These are phyloP conservation scores for Aleiodes sp. DNA, from an alignment of 1,140 invertebrate species.

Conservation along the genomic window DNA sequence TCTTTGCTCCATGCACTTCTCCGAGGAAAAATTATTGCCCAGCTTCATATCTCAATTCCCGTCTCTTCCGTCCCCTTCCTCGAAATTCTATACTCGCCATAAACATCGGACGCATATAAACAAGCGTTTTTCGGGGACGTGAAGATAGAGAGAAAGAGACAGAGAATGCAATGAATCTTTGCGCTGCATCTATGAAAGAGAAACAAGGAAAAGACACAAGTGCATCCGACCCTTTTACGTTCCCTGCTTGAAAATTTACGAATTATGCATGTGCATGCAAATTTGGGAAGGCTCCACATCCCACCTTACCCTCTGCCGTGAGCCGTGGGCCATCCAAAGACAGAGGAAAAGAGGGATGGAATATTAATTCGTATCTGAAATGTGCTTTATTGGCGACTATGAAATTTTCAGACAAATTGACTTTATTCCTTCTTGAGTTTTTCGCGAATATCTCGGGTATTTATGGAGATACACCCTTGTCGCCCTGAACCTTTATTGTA, in stretches of 20 bases:
- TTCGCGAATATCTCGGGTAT: background rate
- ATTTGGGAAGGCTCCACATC: constrained; percentile 26
- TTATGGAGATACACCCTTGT: too few species aligned
- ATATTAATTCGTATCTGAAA: constrained; percentile 26
- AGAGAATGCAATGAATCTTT: background rate
- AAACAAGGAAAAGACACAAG: constrained; percentile 20
- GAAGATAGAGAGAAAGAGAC: constrained; percentile 6
- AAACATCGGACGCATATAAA: constrained; percentile 18
- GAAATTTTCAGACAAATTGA: too few species aligned
- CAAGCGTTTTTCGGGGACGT: background rate
- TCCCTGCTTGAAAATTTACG: constrained; percentile 40
- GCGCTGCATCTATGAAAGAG: background rate
- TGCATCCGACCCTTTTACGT: constrained; percentile 15
- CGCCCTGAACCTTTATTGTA: too few species aligned
- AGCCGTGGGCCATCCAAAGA: background rate
- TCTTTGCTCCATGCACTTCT: background rate
- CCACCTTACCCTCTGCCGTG: too few species aligned
- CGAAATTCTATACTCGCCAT: too few species aligned
- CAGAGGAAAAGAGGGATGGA: constrained; percentile 15
- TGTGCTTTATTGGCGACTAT: background rate
- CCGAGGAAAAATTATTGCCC: constrained; percentile 1
- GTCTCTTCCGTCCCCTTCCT: background rate
- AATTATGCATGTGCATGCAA: constrained; percentile 55
- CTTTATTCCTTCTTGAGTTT: too few species aligned
- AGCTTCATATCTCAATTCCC: background rate